phyloP scores from a whole-genome alignment of 1,140 invertebrate species.

The Uloborus diversus region DNA sequence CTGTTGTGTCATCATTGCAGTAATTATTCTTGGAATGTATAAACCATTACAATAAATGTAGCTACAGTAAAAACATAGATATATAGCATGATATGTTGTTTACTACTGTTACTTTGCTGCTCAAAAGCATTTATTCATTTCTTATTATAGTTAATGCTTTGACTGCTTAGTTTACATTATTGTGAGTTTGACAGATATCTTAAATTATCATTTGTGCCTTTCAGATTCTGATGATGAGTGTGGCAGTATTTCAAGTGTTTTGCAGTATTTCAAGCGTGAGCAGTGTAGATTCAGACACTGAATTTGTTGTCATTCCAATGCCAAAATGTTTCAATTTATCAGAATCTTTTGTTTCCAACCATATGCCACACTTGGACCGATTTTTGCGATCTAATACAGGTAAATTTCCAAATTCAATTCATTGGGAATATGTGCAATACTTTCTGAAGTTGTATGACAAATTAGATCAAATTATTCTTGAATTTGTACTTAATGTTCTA shows the following conservation, averaged over 20 bases:
- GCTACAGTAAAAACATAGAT: too few relatives aligned
- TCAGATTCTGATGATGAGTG: slow-evolving; percentile 50
- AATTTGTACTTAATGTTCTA: neutral
- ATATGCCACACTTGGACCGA: neutral
- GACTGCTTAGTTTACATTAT: too few relatives aligned
- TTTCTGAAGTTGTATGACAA: neutral
- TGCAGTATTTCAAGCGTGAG: slow-evolving; percentile 58
- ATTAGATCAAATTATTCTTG: neutral
- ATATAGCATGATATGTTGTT: too few relatives aligned
- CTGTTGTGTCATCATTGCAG: too few relatives aligned
- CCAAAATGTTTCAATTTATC: slow-evolving; percentile 63
- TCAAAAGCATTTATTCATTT: too few relatives aligned
- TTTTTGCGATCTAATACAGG: neutral
- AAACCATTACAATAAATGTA: too few relatives aligned
- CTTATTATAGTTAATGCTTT: too few relatives aligned
- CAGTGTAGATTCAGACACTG: slow-evolving; percentile 57
- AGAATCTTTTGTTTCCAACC: slow-evolving; percentile 22
- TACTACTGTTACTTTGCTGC: too few relatives aligned
- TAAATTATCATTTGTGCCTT: too few relatives aligned
- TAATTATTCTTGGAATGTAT: too few relatives aligned
- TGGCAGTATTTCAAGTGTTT: too few relatives aligned
- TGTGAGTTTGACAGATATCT: too few relatives aligned
- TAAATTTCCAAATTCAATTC: neutral
- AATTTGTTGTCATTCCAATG: slow-evolving; percentile 64
- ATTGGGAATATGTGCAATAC: neutral